phyloP scores from a whole-genome alignment of 2,888 invertebrate species.

The Drosophila demipolita region DNA sequence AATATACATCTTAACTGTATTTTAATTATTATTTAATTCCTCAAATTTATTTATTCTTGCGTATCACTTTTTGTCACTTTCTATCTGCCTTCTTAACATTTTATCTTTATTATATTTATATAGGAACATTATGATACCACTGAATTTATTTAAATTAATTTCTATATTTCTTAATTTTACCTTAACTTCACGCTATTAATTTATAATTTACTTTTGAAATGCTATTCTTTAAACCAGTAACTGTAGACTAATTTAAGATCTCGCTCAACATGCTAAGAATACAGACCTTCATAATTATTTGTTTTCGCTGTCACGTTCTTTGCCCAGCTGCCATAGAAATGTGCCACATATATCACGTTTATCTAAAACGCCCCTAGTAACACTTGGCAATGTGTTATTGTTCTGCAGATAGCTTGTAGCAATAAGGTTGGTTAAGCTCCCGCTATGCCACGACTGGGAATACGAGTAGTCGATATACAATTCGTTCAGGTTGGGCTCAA shows the following conservation, averaged over 20 bases:
- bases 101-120: not conserved
- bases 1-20: not conserved
- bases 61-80: not conserved
- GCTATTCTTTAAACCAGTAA: rapidly evolving
- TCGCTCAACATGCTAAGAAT: not conserved
- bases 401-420: slow-evolving; percentile 44
- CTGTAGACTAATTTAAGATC: not conserved
- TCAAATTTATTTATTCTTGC: not conserved
- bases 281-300: not conserved
- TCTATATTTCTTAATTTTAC: not conserved
- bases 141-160: not conserved
- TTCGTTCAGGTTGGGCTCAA: not conserved
- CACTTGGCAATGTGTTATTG: slow-evolving; percentile 19
- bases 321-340: not conserved
- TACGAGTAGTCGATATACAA: not conserved
- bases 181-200: not conserved
- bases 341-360: slow-evolving; percentile 4
- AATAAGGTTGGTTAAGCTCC: slow-evolving; percentile 35
- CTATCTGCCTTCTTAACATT: not conserved
- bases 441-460: slow-evolving; percentile 12
- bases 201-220: not conserved
- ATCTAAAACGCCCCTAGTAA: slow-evolving; percentile 27
- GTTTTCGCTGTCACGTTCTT: not conserved
- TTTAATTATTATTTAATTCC: not conserved
- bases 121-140: not conserved